Evolutionary conservation across 2,797 vertebrate species (phyloP).

Genomic region (Rhynchonycteris naso): DNA sequence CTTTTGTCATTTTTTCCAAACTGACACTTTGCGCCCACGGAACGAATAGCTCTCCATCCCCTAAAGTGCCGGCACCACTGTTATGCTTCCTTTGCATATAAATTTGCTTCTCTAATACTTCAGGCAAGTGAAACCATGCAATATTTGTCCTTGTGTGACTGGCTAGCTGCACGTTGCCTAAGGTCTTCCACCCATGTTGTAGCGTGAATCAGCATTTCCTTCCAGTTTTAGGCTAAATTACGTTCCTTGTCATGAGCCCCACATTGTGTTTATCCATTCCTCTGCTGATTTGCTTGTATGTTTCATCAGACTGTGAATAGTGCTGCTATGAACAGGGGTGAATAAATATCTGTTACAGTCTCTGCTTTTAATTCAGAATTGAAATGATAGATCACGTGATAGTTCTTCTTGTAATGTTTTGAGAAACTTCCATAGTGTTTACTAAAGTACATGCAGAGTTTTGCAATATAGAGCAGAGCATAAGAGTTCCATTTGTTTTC

Average conservation of each 20-base stretch:
- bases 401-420: background rate
- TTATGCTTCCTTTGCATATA: background rate
- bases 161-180: background rate
- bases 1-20: background rate
- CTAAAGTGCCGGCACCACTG: background rate
- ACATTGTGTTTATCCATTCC: background rate
- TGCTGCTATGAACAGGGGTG: background rate
- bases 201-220: no score
- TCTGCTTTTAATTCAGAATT: background rate
- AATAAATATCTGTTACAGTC: background rate
- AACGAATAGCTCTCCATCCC: background rate
- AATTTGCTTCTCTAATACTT: background rate
- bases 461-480: background rate
- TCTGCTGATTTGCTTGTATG: background rate
- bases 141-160: background rate
- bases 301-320: background rate
- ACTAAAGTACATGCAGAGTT: background rate
- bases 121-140: no score
- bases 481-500: background rate
- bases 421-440: background rate
- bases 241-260: background rate
- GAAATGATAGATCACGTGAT: background rate
- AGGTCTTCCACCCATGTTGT: background rate
- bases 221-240: background rate
- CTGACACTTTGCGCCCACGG: background rate